Evolutionary conservation across 1,140 invertebrate genomes (phyloP), one percentile per base, ranked within the genome.

Genomic region (Drosophila aff.): DNA sequence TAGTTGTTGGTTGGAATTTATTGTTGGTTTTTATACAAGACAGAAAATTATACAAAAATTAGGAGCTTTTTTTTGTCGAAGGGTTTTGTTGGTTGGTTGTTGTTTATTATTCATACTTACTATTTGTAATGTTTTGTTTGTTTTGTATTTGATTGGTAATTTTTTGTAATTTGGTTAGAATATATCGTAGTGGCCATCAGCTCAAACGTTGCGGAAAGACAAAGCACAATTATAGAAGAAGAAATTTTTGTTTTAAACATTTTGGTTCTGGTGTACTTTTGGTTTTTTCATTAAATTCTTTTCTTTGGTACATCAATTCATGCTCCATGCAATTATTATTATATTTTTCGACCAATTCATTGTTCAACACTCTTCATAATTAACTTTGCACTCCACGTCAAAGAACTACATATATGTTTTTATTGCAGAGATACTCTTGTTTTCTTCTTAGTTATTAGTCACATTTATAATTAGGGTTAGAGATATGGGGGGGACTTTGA

Each of bases 141-240:
- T 82, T 40, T 86, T 86, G 77, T 77, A 69, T 81, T 87, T 87
- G 80, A 82, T 87, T 89, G 79, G 66, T 84, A 76, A 86, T 79
- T 79, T 36, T 79, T 87, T 89, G 81, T 89, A 90, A 90, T 90
- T 89, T 69, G 76, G 76, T 90, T 90, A 90, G 72, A 90, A 91
- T 91, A 82, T 92, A 91, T 92, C 91, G 85, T 82, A 90, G 92
- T 91, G 92, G 92, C 92, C 92, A 92, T 92, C 92, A 92, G 92
- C 92, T 92, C 92, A 92, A 92, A 92, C 92, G 92, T 92, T 92
- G 92, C 92, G 92, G 92, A 92, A 92, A 92, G 92, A 92, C 92
- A 92, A 92, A 92, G 87, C 92, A 92, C 92, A 92, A 92, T 91
- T 85, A 91, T 57, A 90, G 81, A 92, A 91, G 84, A 86, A 92